Percentiles rank a stretch among this genome's conserved stretches.
Evolutionary conservation across 2,113 vertebrate genomes (phyloP).

Genomic region (Pteronura brasiliensis): DNA sequence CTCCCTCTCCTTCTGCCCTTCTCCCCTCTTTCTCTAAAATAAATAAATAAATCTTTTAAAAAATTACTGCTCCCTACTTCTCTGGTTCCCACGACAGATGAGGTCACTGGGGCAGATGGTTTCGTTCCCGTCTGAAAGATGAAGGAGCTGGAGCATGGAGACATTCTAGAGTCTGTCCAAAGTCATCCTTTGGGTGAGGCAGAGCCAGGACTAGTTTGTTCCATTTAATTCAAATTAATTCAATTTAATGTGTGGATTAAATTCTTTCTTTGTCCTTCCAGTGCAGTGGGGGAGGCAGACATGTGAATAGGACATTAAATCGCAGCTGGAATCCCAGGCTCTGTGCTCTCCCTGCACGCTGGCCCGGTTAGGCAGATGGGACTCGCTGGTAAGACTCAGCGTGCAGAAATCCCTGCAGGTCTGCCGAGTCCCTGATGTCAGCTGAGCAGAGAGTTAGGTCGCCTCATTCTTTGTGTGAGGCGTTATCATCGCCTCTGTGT

Average conservation of each 20-base stretch:
- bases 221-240: neutral
- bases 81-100: neutral
- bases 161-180: neutral
- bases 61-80: neutral
- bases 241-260: neutral
- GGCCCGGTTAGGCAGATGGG: neutral
- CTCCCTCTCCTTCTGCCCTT: neutral
- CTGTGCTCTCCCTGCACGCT: neutral
- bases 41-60: neutral
- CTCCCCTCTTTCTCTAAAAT: neutral
- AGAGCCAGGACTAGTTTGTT: neutral
- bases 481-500: too few relatives aligned
- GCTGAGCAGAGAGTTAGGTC: neutral
- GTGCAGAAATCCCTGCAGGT: neutral
- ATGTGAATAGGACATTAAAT: neutral
- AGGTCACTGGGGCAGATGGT: neutral
- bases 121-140: neutral
- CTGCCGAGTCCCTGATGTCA: neutral
- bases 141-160: neutral
- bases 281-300: neutral
- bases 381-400: neutral
- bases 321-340: neutral
- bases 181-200: neutral
- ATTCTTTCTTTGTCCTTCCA: neutral
- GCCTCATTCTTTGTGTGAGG: neutral